Conservation (phyloP, 2,888 invertebrate species). For the Cephus pygmeus region DNA sequence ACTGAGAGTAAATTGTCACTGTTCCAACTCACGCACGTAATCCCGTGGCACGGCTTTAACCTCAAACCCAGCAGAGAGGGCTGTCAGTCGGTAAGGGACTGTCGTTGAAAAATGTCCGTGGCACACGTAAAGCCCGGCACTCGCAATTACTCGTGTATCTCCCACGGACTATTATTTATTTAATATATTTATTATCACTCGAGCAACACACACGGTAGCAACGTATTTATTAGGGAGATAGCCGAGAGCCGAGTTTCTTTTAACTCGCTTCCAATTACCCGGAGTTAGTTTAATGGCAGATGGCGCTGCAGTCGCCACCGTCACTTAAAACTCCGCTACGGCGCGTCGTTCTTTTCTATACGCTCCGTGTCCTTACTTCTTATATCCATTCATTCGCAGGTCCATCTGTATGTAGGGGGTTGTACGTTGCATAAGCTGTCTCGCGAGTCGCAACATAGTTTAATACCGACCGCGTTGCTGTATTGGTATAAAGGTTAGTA, state of each 20-base stretch:
- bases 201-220: constrained; percentile 54
- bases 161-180: constrained; percentile 44
- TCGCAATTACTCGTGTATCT: constrained; percentile 16
- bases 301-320: not conserved
- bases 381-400: not conserved
- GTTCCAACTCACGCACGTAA: not conserved
- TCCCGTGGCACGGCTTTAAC: not conserved
- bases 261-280: constrained; percentile 53
- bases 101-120: not conserved
- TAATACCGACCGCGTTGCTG: not conserved
- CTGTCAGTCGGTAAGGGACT: not conserved
- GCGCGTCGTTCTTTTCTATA: not conserved
- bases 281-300: constrained; percentile 26
- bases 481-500: not conserved
- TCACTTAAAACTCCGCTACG: not conserved
- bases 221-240: constrained; percentile 58
- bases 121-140: not conserved
- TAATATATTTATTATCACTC: constrained; percentile 50
- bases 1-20: not conserved
- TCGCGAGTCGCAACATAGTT: not conserved
- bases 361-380: not conserved
- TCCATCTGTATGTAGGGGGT: not conserved
- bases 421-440: not conserved
- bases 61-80: not conserved
- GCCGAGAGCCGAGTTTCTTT: constrained; percentile 36